Conservation (phyloP, 1,140 invertebrate genomes). For the Cyclina sinensis region DNA sequence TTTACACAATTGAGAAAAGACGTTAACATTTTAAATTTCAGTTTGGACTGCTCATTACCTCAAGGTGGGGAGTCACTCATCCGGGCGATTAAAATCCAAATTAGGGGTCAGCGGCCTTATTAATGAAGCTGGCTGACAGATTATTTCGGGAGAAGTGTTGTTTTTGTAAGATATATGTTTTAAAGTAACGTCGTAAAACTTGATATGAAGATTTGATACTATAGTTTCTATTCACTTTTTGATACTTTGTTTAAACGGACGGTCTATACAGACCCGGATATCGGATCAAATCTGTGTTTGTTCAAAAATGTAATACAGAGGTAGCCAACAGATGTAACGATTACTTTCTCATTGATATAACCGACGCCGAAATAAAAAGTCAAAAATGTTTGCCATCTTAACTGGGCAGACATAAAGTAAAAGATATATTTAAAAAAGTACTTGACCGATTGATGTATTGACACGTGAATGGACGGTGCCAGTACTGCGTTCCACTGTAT, state of each 20-base stretch:
- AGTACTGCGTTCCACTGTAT: no score
- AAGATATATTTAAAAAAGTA: no score
- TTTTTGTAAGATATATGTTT: conserved; percentile 56
- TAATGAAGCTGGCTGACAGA: conserved; percentile 15
- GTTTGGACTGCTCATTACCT: conserved; percentile 9
- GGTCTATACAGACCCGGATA: background rate
- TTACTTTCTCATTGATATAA: no score
- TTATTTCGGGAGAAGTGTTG: conserved; percentile 26
- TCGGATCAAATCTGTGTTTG: background rate
- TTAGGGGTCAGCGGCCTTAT: conserved; percentile 52
- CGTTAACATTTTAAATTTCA: conserved; percentile 6
- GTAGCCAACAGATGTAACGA: no score
- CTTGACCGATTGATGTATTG: no score
- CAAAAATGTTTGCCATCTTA: no score
- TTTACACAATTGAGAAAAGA: background rate
- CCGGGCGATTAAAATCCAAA: conserved; percentile 37
- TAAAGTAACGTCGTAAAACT: conserved; percentile 31
- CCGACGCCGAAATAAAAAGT: no score
- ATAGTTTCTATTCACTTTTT: conserved; percentile 16
- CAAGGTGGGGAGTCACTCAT: conserved; percentile 36
- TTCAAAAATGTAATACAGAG: background rate
- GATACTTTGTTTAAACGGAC: conserved; percentile 7
- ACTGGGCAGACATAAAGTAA: no score
- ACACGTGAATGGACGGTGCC: no score
- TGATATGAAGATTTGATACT: conserved; percentile 18